A percentile compares a stretch with the other conserved stretches of the same genome.
Conservation (phyloP, 2,888 invertebrate species). For the Penaeus monodon region DNA sequence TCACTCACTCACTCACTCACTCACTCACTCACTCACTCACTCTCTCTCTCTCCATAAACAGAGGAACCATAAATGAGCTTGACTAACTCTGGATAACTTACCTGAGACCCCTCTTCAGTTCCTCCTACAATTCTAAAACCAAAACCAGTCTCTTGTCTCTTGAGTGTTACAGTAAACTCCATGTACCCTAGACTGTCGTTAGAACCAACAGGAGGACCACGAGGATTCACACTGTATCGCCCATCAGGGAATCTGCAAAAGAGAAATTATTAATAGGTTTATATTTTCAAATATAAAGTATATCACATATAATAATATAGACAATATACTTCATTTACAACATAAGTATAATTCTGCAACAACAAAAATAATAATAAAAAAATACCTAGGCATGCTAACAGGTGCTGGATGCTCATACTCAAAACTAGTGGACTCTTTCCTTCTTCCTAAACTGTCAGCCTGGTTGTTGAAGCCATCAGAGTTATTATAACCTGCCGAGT, state of each 20-base stretch:
- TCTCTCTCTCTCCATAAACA: too few species aligned
- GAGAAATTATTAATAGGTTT: neutral
- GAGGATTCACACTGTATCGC: slow-evolving; percentile 65
- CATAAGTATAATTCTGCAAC: too few species aligned
- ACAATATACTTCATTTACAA: too few species aligned
- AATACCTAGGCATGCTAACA: slow-evolving; percentile 64
- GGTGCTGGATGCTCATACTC: slow-evolving; percentile 75
- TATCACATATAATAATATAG: neutral
- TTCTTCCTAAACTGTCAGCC: slow-evolving; percentile 69
- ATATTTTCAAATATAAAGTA: neutral
- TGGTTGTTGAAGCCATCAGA: slow-evolving; percentile 47
- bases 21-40: too few species aligned
- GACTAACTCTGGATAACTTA: slow-evolving; percentile 68
- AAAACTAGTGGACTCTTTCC: slow-evolving; percentile 76
- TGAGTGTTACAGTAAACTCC: slow-evolving; percentile 83
- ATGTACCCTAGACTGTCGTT: slow-evolving; percentile 70
- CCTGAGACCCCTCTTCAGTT: slow-evolving; percentile 95
- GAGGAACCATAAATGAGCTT: too few species aligned
- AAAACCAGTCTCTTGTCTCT: slow-evolving; percentile 93
- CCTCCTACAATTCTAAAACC: slow-evolving; percentile 98
- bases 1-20: too few species aligned
- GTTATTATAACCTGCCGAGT: slow-evolving; percentile 52
- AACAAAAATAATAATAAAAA: neutral
- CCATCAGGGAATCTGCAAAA: slow-evolving; percentile 65
- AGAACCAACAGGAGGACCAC: slow-evolving; percentile 66